Evolutionary conservation across 2,113 vertebrate genomes (phyloP), one percentile per base, ranked within the genome.

Genomic region (Pedetes capensis): DNA sequence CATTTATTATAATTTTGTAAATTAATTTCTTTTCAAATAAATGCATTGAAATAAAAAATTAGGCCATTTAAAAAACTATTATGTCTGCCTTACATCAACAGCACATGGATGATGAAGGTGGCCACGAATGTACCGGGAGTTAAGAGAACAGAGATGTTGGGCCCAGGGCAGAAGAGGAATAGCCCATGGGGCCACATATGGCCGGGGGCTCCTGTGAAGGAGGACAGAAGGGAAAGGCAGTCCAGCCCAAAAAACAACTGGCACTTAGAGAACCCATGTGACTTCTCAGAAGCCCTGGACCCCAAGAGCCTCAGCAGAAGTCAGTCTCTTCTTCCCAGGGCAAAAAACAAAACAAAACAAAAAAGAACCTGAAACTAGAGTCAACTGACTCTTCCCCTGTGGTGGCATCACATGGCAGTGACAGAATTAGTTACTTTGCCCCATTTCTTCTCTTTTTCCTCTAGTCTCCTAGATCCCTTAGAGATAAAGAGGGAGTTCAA

Each of bases 1-100:
- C 27, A 25, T 27, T 92, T 34, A n/a, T 17, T 61, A 39, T 32
- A 86, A 47, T 11, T 6, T 57, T 37, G 27, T 78, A 55, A 76
- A 25, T n/a, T n/a, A n/a, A 0, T 44, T 92, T 95, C 59, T 68
- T 83, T 16, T 82, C 87, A 94, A 93, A 75, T 61, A 66, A 64
- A 64, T 39, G 8, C 59, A 83, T 9, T 83, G 27, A 89, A 79
- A 81, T 78, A 63, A 63, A 76, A 92, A 80, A 29, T 47, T 12
- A 37, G 13, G 17, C 13, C 27, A 29, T 17, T 72, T 82, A 25
- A 37, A 55, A 87, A 94, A 61, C 64, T 29, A 57, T 2, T 59
- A 57, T 59, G 34, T 37, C 53, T 2, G n/a, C 18, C 2, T 87
- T 63, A 42, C 34, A 88, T 37, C 32, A 64, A 74, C 2, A 64